Evolutionary conservation across 2,113 vertebrate species (phyloP).

Genomic region (Brachirus orientalis): DNA sequence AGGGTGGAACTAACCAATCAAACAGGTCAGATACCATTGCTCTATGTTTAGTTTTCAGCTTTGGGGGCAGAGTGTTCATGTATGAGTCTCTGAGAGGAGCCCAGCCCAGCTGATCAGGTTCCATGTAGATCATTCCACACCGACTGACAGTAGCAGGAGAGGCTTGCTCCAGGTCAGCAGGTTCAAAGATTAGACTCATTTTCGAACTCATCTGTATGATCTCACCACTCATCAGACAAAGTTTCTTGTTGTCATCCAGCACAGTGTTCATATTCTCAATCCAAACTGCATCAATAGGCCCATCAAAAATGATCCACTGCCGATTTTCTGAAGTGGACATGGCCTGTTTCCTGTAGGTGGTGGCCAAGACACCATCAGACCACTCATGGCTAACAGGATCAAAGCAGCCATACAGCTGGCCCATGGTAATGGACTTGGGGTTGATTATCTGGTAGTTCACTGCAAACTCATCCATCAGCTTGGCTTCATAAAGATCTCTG

Average conservation of each 20-base stretch:
- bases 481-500: constrained; percentile 81
- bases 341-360: constrained; percentile 88
- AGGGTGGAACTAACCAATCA: constrained; percentile 90
- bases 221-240: constrained; percentile 96
- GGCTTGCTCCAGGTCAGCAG: constrained; percentile 91
- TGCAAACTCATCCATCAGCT: constrained; percentile 87
- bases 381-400: constrained; percentile 92
- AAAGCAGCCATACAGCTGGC: constrained; percentile 92
- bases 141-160: constrained; percentile 95
- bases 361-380: constrained; percentile 91
- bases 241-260: constrained; percentile 96
- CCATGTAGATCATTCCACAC: constrained; percentile 98
- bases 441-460: constrained; percentile 90
- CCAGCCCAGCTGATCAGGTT: constrained; percentile 92
- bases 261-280: constrained; percentile 98
- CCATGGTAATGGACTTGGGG: constrained; percentile 93
- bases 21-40: constrained; percentile 88
- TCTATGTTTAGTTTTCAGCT: constrained; percentile 81
- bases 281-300: constrained; percentile 95
- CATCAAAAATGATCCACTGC: constrained; percentile 96
- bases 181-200: constrained; percentile 95
- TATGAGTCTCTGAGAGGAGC: constrained; percentile 91
- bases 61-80: constrained; percentile 86
- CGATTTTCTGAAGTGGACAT: constrained; percentile 82
- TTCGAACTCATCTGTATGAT: constrained; percentile 95